These are phyloP conservation scores for Arvicanthis niloticus DNA, from an alignment of 2,113 vertebrate species.

Conservation along the genomic window DNA sequence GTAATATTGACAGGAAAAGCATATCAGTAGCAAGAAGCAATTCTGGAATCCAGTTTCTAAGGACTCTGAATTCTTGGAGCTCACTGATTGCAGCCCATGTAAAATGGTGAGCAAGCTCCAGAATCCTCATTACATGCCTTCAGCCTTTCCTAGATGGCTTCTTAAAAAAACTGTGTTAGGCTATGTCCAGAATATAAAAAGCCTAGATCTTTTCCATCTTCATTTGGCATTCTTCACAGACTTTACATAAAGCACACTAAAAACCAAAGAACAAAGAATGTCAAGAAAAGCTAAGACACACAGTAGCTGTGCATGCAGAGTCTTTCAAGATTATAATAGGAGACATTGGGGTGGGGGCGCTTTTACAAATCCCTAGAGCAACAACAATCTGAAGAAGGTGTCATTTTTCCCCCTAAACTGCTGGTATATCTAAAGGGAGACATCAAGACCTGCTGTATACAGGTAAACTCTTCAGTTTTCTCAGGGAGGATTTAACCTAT, in stretches of 20 bases:
- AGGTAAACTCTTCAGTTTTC: not conserved
- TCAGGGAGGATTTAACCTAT: not conserved
- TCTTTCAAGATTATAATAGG: not conserved
- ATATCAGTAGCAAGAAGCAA: too few species aligned
- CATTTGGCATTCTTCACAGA: not conserved
- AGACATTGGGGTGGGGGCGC: fast-evolving
- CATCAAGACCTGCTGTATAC: fast-evolving
- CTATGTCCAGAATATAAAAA: not conserved
- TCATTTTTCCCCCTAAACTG: not conserved
- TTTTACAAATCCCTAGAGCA: not conserved
- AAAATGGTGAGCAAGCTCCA: too few species aligned
- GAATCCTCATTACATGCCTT: too few species aligned
- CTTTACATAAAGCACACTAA: not conserved
- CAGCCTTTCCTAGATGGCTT: too few species aligned
- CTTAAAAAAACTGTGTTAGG: not conserved
- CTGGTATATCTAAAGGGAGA: not conserved
- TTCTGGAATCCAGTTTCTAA: too few species aligned
- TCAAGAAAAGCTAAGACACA: not conserved
- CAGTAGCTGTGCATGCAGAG: not conserved
- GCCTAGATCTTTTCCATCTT: not conserved
- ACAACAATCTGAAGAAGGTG: not conserved
- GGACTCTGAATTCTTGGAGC: too few species aligned
- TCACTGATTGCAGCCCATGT: too few species aligned
- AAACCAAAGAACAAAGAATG: not conserved
- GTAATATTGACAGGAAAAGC: too few species aligned